These are phyloP conservation scores for Eurois occulta DNA, from an alignment of 2,888 invertebrate genomes.

Conservation along the genomic window DNA sequence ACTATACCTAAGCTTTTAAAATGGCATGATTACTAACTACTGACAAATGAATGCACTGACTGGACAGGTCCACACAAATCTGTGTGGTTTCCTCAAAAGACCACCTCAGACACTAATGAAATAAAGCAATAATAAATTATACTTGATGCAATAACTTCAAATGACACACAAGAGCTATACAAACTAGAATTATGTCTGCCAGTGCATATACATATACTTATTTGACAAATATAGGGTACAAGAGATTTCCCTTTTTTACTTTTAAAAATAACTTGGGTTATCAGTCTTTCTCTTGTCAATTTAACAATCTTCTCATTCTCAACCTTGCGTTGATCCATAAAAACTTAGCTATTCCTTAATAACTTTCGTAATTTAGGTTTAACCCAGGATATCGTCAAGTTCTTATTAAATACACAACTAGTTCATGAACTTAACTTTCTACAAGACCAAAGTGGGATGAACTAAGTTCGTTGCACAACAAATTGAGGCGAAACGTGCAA, in stretches of 20 bases:
- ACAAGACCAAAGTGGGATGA: constrained; percentile 7
- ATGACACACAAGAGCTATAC: no score
- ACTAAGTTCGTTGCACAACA: background rate
- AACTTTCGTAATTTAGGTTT: background rate
- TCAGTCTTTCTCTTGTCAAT: no score
- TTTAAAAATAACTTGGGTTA: no score
- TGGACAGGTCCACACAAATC: background rate
- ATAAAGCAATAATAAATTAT: no score
- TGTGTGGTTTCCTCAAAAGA: background rate
- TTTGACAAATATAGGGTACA: no score
- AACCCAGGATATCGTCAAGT: background rate
- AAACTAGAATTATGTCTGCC: no score
- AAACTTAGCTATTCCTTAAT: background rate
- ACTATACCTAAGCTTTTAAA: no score
- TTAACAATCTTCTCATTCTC: background rate
- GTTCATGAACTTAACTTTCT: background rate
- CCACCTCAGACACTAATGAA: background rate
- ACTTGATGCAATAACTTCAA: no score
- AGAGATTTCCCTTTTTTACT: no score
- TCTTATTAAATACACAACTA: background rate
- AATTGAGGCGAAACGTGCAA: constrained; percentile 7
- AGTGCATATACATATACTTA: no score
- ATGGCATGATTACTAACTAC: no score
- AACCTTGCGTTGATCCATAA: no score
- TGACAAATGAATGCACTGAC: background rate